Percentiles rank a stretch among this genome's conserved stretches.
Conservation (phyloP, 2,797 vertebrate genomes). For the Ficedula albicollis region DNA sequence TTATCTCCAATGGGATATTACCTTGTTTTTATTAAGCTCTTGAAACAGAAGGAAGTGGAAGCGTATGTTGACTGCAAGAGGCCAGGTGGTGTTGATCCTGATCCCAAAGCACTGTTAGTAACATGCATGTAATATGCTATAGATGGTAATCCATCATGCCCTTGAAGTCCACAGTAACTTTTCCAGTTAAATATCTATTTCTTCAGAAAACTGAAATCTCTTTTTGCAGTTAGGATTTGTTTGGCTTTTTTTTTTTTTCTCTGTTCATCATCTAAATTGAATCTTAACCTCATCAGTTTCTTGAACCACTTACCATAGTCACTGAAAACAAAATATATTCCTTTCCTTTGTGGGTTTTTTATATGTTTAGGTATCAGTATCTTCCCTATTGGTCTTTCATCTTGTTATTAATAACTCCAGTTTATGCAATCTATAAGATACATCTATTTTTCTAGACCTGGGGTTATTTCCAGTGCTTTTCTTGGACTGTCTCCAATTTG, state of each 20-base stretch:
- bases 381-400: background rate
- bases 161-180: background rate
- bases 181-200: background rate
- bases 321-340: background rate
- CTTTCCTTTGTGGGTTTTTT: background rate
- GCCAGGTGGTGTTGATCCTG: background rate
- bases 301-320: background rate
- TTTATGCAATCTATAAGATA: background rate
- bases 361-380: background rate
- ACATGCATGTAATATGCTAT: background rate
- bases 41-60: background rate
- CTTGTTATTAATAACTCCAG: background rate
- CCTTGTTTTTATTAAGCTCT: background rate
- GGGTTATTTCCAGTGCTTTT: background rate
- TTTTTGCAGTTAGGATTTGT: background rate
- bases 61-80: background rate
- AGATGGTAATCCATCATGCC: background rate
- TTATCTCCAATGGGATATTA: background rate
- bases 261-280: background rate
- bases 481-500: background rate
- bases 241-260: background rate
- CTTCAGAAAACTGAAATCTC: background rate
- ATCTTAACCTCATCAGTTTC: background rate
- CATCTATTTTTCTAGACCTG: background rate
- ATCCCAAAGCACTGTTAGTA: background rate